These are phyloP conservation scores for Petrophora chlorosata DNA, from an alignment of 2,888 invertebrate species.

Conservation along the genomic window DNA sequence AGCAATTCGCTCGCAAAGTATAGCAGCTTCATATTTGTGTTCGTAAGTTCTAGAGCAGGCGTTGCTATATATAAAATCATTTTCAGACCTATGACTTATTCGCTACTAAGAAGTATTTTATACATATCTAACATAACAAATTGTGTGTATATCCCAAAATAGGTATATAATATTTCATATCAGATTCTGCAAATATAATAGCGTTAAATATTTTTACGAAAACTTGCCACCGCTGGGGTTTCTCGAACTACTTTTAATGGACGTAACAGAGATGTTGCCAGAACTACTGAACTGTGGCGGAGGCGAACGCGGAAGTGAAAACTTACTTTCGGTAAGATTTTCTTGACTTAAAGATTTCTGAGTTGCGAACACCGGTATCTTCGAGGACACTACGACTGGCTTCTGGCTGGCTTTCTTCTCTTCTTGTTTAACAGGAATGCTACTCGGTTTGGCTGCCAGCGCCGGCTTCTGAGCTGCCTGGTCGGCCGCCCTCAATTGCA, in stretches of 20 bases:
- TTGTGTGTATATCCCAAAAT: slow-evolving; percentile 35
- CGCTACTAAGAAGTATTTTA: slow-evolving; percentile 18
- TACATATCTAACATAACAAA: slow-evolving; percentile 29
- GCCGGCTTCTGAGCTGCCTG: slow-evolving; percentile 61
- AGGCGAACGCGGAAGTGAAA: slow-evolving; percentile 71
- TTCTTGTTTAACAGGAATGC: slow-evolving; percentile 71
- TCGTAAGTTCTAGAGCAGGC: no score
- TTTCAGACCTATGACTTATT: slow-evolving; percentile 3
- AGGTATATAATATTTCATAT: slow-evolving; percentile 26
- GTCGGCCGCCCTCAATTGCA: slow-evolving; percentile 63
- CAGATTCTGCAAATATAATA: slow-evolving; percentile 6
- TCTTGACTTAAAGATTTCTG: slow-evolving; percentile 80
- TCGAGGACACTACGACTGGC: slow-evolving; percentile 68
- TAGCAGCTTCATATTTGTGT: no score
- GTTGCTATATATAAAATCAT: no score
- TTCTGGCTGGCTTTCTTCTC: slow-evolving; percentile 63
- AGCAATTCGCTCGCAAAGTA: no score
- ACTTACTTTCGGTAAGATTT: slow-evolving; percentile 70
- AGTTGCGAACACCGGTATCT: slow-evolving; percentile 78
- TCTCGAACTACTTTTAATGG: slow-evolving; percentile 84
- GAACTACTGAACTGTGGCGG: slow-evolving; percentile 70
- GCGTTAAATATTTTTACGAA: slow-evolving; percentile 31
- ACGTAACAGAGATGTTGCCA: slow-evolving; percentile 84
- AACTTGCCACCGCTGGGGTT: slow-evolving; percentile 79
- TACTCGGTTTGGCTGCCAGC: slow-evolving; percentile 74